Conservation (phyloP, 23 tunicate species). For the Styela clava region DNA sequence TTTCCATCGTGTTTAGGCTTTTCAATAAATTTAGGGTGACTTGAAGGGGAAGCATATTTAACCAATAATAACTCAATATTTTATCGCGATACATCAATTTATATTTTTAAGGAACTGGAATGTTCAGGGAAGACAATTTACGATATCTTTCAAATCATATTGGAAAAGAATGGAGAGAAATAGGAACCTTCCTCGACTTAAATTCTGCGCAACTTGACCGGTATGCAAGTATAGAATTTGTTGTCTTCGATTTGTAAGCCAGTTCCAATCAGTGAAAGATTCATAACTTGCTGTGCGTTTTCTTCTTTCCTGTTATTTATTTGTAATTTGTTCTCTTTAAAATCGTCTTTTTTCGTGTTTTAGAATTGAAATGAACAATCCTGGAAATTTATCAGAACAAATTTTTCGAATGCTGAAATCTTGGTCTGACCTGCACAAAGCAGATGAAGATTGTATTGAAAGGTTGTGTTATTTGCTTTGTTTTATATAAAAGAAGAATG, state of each 20-base stretch:
- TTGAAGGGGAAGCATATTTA: too few relatives aligned
- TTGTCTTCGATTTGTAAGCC: too few relatives aligned
- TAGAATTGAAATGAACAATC: constrained; percentile 56
- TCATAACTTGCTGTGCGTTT: too few relatives aligned
- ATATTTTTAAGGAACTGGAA: constrained; percentile 70
- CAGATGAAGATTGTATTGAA: constrained; percentile 63
- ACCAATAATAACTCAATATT: too few relatives aligned
- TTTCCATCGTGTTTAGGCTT: too few relatives aligned
- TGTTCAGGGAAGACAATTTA: constrained; percentile 65
- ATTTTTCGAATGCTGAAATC: constrained; percentile 58
- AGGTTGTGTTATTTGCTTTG: constrained; percentile 21
- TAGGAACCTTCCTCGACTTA: constrained; percentile 51
- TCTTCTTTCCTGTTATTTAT: too few relatives aligned
- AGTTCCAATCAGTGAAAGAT: too few relatives aligned
- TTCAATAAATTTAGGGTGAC: too few relatives aligned
- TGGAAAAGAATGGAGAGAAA: constrained; percentile 68
- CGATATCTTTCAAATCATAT: constrained; percentile 45
- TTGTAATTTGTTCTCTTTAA: not conserved
- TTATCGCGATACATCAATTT: too few relatives aligned
- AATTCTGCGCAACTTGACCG: constrained; percentile 45
- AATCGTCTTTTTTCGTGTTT: not conserved
- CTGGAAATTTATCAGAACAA: constrained; percentile 46
- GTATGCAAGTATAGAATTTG: not conserved
- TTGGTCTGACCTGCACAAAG: constrained; percentile 57
- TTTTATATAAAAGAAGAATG: too few relatives aligned